Evolutionary conservation across 1,140 invertebrate species (phyloP).

Genomic region (Drosophila prosaltans): DNA sequence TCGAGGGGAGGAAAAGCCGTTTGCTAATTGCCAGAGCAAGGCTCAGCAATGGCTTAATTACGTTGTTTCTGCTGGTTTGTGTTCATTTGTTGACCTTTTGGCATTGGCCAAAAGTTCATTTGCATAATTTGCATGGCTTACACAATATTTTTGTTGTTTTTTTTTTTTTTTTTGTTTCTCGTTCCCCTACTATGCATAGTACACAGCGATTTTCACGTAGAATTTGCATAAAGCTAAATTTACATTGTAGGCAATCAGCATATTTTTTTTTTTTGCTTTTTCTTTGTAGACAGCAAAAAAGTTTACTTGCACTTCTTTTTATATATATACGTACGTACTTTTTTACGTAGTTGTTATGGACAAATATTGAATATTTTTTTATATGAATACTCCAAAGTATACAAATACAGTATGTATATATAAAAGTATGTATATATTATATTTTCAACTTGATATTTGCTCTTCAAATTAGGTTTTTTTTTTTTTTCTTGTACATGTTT

Average conservation of each 20-base stretch:
- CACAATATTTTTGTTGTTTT: slow-evolving; percentile 43
- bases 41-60: slow-evolving; percentile 72
- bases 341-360: slow-evolving; percentile 5
- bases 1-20: slow-evolving; percentile 33
- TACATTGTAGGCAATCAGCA: slow-evolving; percentile 52
- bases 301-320: slow-evolving; percentile 2
- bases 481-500: slow-evolving; percentile 62
- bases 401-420: not conserved
- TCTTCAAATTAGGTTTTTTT: slow-evolving; percentile 69
- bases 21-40: slow-evolving; percentile 71
- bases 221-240: slow-evolving; percentile 64
- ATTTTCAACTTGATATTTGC: slow-evolving; percentile 58
- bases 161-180: not conserved
- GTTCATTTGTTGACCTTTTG: slow-evolving; percentile 62
- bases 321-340: not conserved
- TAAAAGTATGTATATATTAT: not conserved
- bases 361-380: slow-evolving; percentile 42
- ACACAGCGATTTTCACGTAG: slow-evolving; percentile 43
- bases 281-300: slow-evolving; percentile 18
- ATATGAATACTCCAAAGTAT: slow-evolving; percentile 10
- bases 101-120: slow-evolving; percentile 52
- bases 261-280: slow-evolving; percentile 46
- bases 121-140: slow-evolving; percentile 70
- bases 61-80: slow-evolving; percentile 46
- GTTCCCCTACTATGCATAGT: slow-evolving; percentile 39